Conservation (phyloP, 2,113 vertebrate genomes). For the Cariama cristata region DNA sequence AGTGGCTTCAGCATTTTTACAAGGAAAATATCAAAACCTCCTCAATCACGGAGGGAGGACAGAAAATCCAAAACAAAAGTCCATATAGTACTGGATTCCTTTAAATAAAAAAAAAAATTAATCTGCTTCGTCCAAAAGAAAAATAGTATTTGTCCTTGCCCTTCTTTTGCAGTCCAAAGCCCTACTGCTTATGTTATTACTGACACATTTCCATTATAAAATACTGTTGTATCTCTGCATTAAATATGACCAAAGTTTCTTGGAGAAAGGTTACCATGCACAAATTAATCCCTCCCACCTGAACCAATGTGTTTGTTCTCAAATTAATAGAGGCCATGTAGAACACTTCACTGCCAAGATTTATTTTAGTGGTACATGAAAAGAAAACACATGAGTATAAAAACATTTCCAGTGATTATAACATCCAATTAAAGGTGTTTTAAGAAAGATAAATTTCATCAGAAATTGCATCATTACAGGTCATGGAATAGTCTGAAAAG, state of each 20-base stretch:
- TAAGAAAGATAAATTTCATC: conserved; percentile 48
- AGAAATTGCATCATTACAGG: conserved; percentile 48
- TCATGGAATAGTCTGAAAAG: conserved; percentile 39
- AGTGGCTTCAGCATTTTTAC: neutral
- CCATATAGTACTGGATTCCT: neutral
- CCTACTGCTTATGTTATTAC: neutral
- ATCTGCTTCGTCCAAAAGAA: neutral
- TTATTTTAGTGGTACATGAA: conserved; percentile 44
- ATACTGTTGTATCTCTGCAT: neutral
- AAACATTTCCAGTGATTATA: conserved; percentile 61
- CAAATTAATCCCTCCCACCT: neutral
- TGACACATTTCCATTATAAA: neutral
- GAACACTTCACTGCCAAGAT: conserved; percentile 40
- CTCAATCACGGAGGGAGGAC: neutral
- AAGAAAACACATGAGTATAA: conserved; percentile 43
- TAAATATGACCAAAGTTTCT: neutral
- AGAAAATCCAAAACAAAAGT: neutral
- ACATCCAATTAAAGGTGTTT: conserved; percentile 35
- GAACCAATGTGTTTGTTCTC: neutral
- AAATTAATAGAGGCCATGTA: neutral
- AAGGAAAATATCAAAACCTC: neutral
- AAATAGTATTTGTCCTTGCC: neutral
- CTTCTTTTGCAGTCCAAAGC: neutral
- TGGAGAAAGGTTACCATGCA: neutral
- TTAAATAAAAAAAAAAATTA: neutral